These are phyloP conservation scores for Dasypogon diadema DNA, from an alignment of 2,888 invertebrate genomes.

Conservation along the genomic window DNA sequence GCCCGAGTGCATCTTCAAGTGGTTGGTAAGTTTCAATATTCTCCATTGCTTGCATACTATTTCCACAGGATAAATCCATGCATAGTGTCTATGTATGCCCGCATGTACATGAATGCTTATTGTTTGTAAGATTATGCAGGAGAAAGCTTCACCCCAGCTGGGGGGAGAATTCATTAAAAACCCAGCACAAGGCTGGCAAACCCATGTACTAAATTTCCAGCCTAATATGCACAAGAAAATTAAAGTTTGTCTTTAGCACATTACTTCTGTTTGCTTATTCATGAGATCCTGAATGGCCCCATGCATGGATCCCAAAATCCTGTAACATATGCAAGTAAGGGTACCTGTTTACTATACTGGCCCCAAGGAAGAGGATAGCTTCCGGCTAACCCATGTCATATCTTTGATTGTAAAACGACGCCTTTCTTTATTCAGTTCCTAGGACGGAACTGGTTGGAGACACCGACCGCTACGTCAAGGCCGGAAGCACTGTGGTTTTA, in stretches of 20 bases:
- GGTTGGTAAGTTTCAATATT: slow-evolving; percentile 78
- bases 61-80: slow-evolving; percentile 12
- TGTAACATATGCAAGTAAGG: neutral
- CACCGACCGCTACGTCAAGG: slow-evolving; percentile 90
- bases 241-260: slow-evolving; percentile 44
- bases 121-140: slow-evolving; percentile 5
- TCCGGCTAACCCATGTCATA: slow-evolving; percentile 17
- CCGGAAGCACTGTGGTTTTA: slow-evolving; percentile 88
- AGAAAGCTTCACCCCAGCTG: neutral
- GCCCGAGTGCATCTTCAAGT: slow-evolving; percentile 92
- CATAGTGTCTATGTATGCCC: neutral
- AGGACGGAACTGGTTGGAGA: slow-evolving; percentile 91
- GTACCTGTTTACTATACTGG: slow-evolving; percentile 5
- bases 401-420: slow-evolving; percentile 41
- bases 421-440: slow-evolving; percentile 75
- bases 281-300: slow-evolving; percentile 38
- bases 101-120: neutral
- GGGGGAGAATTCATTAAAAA: slow-evolving; percentile 46
- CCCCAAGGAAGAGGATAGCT: slow-evolving; percentile 1
- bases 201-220: slow-evolving; percentile 8
- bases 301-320: slow-evolving; percentile 21
- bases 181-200: neutral
- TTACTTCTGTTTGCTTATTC: slow-evolving; percentile 49
- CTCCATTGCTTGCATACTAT: neutral
- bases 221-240: slow-evolving; percentile 44